These are phyloP conservation scores for Lordiphosa clarofinis DNA, from an alignment of 1,140 invertebrate genomes.

Conservation along the genomic window DNA sequence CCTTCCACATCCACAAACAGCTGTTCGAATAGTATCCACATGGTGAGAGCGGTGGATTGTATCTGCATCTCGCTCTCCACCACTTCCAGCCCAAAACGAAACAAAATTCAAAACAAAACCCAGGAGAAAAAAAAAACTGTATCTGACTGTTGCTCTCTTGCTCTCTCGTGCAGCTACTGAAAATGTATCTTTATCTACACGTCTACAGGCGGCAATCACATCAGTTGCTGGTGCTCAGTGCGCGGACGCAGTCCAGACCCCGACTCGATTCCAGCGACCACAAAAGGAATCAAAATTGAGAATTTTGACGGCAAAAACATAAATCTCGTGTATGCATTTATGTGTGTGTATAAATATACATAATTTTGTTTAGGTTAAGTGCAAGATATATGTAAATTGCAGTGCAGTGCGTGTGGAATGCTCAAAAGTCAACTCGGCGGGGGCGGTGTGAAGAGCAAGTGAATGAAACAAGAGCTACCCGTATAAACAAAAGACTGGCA, in stretches of 20 bases:
- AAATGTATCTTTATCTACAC: slow-evolving; percentile 47
- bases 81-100: slow-evolving; percentile 13
- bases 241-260: slow-evolving; percentile 54
- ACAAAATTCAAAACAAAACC: slow-evolving; percentile 43
- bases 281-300: not conserved
- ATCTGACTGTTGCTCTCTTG: slow-evolving; percentile 12
- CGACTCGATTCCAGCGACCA: slow-evolving; percentile 2
- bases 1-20: too few relatives aligned
- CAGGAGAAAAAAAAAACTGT: slow-evolving; percentile 16
- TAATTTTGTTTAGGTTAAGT: slow-evolving; percentile 15
- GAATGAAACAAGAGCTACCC: slow-evolving; percentile 1
- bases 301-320: too few relatives aligned
- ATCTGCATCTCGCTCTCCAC: slow-evolving; percentile 13
- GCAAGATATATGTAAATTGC: not conserved
- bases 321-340: too few relatives aligned
- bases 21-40: too few relatives aligned
- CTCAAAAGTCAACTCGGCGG: slow-evolving; percentile 11
- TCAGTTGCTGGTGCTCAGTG: slow-evolving; percentile 62
- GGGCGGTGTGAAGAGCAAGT: slow-evolving; percentile 1
- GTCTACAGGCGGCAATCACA: slow-evolving; percentile 48
- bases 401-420: not conserved
- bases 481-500: slow-evolving; percentile 6
- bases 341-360: not conserved
- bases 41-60: slow-evolving; percentile 18
- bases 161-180: slow-evolving; percentile 5